Evolutionary conservation across 2,888 invertebrate species (phyloP).

Genomic region (Nephrotoma appendiculata): DNA sequence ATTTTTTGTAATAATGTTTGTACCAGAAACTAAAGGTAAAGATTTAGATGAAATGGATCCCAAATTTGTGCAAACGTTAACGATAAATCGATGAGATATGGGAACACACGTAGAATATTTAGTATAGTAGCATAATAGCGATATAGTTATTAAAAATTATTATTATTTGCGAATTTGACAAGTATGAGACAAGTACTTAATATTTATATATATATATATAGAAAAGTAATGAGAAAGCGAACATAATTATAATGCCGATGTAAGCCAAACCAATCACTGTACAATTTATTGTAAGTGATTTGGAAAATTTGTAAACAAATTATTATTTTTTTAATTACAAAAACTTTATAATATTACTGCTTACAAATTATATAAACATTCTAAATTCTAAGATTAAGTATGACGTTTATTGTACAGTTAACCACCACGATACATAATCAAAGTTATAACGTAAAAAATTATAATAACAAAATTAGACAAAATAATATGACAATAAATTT

Average conservation of each 20-base stretch:
- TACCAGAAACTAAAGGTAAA: constrained; percentile 83
- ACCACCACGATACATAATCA: background rate
- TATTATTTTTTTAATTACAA: background rate
- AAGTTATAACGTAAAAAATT: background rate
- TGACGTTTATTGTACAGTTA: background rate
- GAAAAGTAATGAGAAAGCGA: background rate
- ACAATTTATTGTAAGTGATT: background rate
- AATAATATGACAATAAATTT: background rate
- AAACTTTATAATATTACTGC: background rate
- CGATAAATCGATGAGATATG: constrained; percentile 36
- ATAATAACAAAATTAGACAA: background rate
- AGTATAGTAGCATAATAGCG: constrained; percentile 15
- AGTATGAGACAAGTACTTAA: background rate
- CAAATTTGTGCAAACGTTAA: constrained; percentile 42
- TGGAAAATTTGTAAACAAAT: background rate
- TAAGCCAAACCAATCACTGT: background rate
- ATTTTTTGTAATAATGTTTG: constrained; percentile 71
- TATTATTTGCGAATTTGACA: background rate
- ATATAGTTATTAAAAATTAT: background rate
- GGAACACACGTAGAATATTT: constrained; percentile 17
- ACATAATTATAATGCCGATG: background rate
- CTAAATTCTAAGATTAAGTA: background rate
- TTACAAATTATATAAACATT: background rate
- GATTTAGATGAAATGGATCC: constrained; percentile 80
- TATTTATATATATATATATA: background rate